Base-by-base conservation (phyloP, 2,888 invertebrate species). In the Phyllotreta striolata region DNA sequence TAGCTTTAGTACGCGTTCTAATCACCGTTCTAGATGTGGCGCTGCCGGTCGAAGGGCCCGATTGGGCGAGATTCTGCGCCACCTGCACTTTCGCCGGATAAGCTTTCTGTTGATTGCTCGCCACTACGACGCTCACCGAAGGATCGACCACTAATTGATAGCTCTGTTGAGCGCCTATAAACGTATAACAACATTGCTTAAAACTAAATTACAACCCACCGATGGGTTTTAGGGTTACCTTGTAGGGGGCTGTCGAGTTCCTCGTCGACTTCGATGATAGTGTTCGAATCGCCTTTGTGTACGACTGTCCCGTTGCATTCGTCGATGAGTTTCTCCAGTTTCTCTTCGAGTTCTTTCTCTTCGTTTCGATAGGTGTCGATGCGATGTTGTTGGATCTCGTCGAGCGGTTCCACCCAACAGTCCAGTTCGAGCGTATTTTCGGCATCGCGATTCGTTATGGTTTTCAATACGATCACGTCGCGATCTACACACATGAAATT, bases 391-490 rank as follows among this genome's bases (percentile, higher is more conserved):
- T 74, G 74, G 6, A 71, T 70, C 56, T 88, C 86, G 0, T 88
- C 87, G 0, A 92, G 81, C 46, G 89, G 89, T 66, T 93, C 92
- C 40, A 89, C 87, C 85, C 86, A 88, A 75, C 89, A 90, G 71
- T 91, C 91, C 76, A 93, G 83, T 63, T 88, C 86, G 52, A 90
- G 79, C 0, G 86, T 74, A 64, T 78, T 77, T 56, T 79, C 79
- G 6, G 71, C 74, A 66, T 73, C 66, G n/a, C 73, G 71, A 56
- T 74, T 75, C 4, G 71, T 74, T 12, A 79, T 75, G 7, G 63
- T 71, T 73, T 79, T 79, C 47, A 81, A 68, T 13, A 81, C 80
- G 6, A 80, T 68, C 8, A 80, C 79, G 63, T 81, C 80, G 24
- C 79, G 74, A 73, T 81, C 81, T 55, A 24, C 24, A 24, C 1